Base-by-base conservation (phyloP, 2,113 vertebrate species). In the Rhinogobius similis region DNA sequence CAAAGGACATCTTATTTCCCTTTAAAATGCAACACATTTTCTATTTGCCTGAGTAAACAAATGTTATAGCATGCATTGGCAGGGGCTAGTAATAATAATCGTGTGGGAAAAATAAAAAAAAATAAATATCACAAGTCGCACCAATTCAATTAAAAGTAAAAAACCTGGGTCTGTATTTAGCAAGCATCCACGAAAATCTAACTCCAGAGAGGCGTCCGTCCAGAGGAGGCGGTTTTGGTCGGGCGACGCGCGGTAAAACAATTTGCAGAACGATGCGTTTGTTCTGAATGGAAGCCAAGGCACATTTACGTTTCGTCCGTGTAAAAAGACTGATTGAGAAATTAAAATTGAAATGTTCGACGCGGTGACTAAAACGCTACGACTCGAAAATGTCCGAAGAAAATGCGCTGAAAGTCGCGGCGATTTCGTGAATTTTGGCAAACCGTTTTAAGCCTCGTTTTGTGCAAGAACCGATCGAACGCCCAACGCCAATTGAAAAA, bases 11-110 rank as follows among this genome's bases (percentile, higher is more conserved):
- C 74, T 77, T 77, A 79, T 78, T 76, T 86, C 65, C 65, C 82
- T 90, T 90, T 82, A 77, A 26, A 93, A 95, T 96, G 93, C 93
- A 94, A 94, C 95, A 94, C 92, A 92, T 94, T 71, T 93, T 88
- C 92, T 94, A 86, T 81, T 88, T 81, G 95, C 95, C 96, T 94
- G 88, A 96, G 96, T 96, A 95, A 94, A 94, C 93, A 95, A 96
- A 96, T 95, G 92, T 94, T 90, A 88, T 94, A 95, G 94, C 94
- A 94, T 90, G 92, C 94, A 95, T 92, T 92, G 94, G 95, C 85
- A 82, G 83, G 83, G 79, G 74, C 59, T 74, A 55, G 23, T 26
- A 58, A 86, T 11, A 73, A 65, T 76, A 83, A 72, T 48, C 68
- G 66, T 64, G 81, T 21, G n/a, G 21, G 2, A n/a, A 10, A n/a